phyloP scores from a whole-genome alignment of 2,113 vertebrate species.

The Sebastes schlegelii region DNA sequence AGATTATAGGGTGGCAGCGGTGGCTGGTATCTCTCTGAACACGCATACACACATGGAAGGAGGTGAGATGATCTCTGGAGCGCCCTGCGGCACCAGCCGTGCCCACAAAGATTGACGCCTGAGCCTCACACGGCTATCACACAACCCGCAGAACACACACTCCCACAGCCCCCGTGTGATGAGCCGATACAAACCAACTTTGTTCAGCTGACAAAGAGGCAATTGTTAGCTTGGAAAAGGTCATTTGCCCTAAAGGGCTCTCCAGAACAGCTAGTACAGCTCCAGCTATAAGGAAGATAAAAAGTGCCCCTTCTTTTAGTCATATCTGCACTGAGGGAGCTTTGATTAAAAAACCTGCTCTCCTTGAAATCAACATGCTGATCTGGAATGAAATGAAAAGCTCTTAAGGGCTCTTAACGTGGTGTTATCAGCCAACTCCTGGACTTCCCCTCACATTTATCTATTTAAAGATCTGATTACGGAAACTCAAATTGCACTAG shows the following conservation, averaged over 20 bases:
- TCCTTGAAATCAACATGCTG: conserved; percentile 49
- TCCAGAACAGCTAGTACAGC: conserved; percentile 34
- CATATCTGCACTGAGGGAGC: conserved; percentile 47
- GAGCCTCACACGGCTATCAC: conserved; percentile 74
- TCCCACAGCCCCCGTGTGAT: conserved; percentile 65
- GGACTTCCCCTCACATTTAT: conserved; percentile 1
- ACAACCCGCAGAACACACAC: conserved; percentile 57
- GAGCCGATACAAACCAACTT: conserved; percentile 70
- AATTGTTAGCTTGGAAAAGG: conserved; percentile 69
- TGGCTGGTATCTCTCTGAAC: conserved; percentile 78
- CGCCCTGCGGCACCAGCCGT: conserved; percentile 62
- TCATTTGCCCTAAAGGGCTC: conserved; percentile 29
- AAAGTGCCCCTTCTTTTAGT: conserved; percentile 24
- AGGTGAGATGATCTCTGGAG: conserved; percentile 47
- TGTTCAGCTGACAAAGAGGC: conserved; percentile 75
- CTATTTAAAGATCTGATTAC: neutral
- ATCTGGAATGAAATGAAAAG: conserved; percentile 39
- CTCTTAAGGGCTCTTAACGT: conserved; percentile 5
- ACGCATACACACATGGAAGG: conserved; percentile 25
- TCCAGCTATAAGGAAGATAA: conserved; percentile 28
- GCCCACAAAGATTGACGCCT: conserved; percentile 52
- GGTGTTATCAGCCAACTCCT: neutral
- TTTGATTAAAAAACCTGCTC: conserved; percentile 44
- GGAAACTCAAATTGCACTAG: neutral
- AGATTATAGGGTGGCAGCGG: conserved; percentile 76